Evolutionary conservation across 2,113 vertebrate genomes (phyloP).

Genomic region (Poecile atricapillus): DNA sequence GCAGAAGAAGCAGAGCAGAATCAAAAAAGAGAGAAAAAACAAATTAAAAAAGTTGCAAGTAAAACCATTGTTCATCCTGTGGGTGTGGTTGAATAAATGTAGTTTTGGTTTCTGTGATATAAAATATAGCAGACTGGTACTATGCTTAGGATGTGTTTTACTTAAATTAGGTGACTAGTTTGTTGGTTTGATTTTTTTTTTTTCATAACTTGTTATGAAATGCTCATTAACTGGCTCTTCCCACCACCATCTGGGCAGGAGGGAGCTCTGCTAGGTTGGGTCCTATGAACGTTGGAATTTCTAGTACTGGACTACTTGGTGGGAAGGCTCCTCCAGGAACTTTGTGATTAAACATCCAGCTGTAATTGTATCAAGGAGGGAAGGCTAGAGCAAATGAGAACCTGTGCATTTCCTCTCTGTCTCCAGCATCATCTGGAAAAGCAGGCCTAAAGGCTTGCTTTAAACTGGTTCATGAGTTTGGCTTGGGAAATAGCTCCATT

Average conservation of each 20-base stretch:
- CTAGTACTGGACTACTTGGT: not conserved
- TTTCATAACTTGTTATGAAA: not conserved
- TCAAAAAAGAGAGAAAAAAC: no score
- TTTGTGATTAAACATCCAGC: not conserved
- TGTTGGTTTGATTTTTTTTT: not conserved
- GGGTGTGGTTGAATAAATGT: not conserved
- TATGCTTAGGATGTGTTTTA: not conserved
- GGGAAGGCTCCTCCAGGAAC: not conserved
- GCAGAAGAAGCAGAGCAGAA: no score
- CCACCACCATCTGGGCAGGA: not conserved
- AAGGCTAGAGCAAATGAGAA: not conserved
- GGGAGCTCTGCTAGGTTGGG: not conserved
- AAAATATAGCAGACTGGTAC: not conserved
- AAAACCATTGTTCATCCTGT: not conserved
- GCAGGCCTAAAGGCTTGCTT: not conserved
- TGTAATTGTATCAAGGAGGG: accelerated
- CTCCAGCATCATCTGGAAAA: not conserved
- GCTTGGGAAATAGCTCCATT: not conserved
- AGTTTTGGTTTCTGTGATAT: not conserved
- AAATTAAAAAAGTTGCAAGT: no score
- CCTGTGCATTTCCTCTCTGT: not conserved
- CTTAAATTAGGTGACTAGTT: not conserved
- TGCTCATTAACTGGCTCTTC: not conserved
- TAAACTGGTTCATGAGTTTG: not conserved
- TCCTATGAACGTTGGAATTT: not conserved